Evolutionary conservation across 2,113 vertebrate genomes (phyloP), one percentile per base, ranked within the genome.

Genomic region (Coptodon rendalli): DNA sequence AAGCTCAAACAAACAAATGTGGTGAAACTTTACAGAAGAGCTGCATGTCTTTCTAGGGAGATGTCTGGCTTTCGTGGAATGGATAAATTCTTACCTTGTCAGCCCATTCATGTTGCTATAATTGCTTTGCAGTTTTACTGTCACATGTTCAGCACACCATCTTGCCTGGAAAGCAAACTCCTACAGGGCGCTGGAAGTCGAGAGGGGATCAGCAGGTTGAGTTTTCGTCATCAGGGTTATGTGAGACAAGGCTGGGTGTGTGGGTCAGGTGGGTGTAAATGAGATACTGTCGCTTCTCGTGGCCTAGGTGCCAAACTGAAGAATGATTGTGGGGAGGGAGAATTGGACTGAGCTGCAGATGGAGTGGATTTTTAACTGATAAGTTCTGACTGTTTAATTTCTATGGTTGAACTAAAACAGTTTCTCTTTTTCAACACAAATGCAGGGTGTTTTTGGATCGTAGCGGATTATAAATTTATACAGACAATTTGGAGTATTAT

Each of bases 111-210:
- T 56, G 19, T 48, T 66, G 76, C 63, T 80, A 45, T 88, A 29
- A 78, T 40, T 82, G 79, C 83, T 50, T 89, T 80, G 50, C 82
- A 54, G 11, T 86, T 80, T 89, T 34, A 3, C 48, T 22, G 80
- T 89, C 91, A 89, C 93, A 85, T 87, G 91, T 54, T 66, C 36
- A 27, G 29, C 73, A 45, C 87, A 9, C 91, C 85, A 34, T 22
- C n/a, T 91, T 95, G 86, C 83, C 86, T 84, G 87, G 88, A 94
- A 93, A 89, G 84, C 80, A 16, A 63, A 80, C 79, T 89, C 87
- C 31, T 40, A 16, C 24, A 36, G 59, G 54, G 24, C 2, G 48
- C 82, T 83, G 82, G 85, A 92, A 92, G 76, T 57, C 2, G 57
- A 87, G 90, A 78, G 43, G 79, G 85, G 50, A 80, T 84, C 83